phyloP scores from a whole-genome alignment of 2,888 invertebrate genomes.

The Tubulanus polymorphus region DNA sequence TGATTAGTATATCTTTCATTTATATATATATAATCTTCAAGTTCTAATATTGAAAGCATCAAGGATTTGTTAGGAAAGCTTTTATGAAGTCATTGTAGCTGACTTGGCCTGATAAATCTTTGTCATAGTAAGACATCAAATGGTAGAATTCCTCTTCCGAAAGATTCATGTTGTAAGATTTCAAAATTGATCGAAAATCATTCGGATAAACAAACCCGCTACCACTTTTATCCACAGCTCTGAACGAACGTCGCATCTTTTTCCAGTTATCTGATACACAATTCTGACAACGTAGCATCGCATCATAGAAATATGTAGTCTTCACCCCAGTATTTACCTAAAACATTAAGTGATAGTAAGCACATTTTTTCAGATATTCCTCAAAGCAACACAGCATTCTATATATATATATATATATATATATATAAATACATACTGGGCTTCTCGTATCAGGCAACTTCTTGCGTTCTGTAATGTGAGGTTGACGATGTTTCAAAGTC shows the following conservation, averaged over 20 bases:
- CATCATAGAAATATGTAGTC: slow-evolving; percentile 20
- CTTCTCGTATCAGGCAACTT: neutral
- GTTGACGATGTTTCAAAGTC: slow-evolving; percentile 28
- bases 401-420: neutral
- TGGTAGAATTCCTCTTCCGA: slow-evolving; percentile 47
- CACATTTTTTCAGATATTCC: neutral
- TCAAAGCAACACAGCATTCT: neutral
- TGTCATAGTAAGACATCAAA: slow-evolving; percentile 40
- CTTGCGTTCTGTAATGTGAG: neutral
- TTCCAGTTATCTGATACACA: slow-evolving; percentile 45
- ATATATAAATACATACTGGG: neutral
- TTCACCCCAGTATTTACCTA: slow-evolving; percentile 2
- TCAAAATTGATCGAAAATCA: slow-evolving; percentile 39
- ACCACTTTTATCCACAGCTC: slow-evolving; percentile 27
- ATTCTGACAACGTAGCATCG: slow-evolving; percentile 31
- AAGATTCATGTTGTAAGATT: slow-evolving; percentile 41
- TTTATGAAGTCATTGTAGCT: slow-evolving; percentile 48
- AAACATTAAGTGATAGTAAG: neutral
- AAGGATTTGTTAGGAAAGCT: slow-evolving; percentile 27
- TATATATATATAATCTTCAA: too few relatives aligned
- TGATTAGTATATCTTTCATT: too few relatives aligned
- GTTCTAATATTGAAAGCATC: slow-evolving; percentile 8
- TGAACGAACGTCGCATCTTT: slow-evolving; percentile 44
- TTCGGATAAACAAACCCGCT: slow-evolving; percentile 30
- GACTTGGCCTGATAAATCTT: slow-evolving; percentile 34